Evolutionary conservation across 2,888 invertebrate genomes (phyloP).

Genomic region (Embidobia sp.): DNA sequence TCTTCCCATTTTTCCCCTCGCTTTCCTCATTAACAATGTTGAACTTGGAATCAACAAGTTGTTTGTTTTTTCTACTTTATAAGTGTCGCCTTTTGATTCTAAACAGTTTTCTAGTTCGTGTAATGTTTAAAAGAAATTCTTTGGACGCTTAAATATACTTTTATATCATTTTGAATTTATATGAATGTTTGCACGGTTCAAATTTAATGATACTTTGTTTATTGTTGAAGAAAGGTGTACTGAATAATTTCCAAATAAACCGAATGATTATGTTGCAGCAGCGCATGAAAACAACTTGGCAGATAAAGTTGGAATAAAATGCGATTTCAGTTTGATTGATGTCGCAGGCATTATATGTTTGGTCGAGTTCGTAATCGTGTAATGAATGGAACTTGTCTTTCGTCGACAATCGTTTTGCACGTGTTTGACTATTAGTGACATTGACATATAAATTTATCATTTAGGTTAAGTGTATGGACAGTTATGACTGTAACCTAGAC

Average conservation of each 20-base stretch:
- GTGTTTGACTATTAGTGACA: slow-evolving; percentile 31
- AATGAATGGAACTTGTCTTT: slow-evolving; percentile 26
- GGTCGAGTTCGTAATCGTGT: slow-evolving; percentile 3
- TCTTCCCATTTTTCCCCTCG: slow-evolving; percentile 1
- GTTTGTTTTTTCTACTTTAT: too few species aligned
- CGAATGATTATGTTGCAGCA: too few species aligned
- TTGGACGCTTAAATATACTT: too few species aligned
- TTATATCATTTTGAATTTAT: too few species aligned
- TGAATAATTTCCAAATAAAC: too few species aligned
- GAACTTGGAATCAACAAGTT: slow-evolving; percentile 4
- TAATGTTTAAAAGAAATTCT: not conserved
- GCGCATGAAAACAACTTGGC: not conserved
- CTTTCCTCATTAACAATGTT: not conserved
- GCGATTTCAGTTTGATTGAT: not conserved
- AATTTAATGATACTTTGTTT: too few species aligned
- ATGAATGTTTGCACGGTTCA: too few species aligned
- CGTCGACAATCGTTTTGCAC: slow-evolving; percentile 21
- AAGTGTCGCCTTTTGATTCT: too few species aligned
- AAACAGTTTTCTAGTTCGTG: too few species aligned
- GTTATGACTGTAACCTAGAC: slow-evolving; percentile 23
- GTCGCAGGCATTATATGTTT: not conserved
- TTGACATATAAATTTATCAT: slow-evolving; percentile 39
- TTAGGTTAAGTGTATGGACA: slow-evolving; percentile 7
- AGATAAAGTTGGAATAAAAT: slow-evolving; percentile 1
- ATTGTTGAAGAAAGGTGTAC: too few species aligned